A percentile compares a stretch with the other conserved stretches of the same genome.
Evolutionary conservation across 2,113 vertebrate genomes (phyloP).

Genomic region (Loxodonta africana): DNA sequence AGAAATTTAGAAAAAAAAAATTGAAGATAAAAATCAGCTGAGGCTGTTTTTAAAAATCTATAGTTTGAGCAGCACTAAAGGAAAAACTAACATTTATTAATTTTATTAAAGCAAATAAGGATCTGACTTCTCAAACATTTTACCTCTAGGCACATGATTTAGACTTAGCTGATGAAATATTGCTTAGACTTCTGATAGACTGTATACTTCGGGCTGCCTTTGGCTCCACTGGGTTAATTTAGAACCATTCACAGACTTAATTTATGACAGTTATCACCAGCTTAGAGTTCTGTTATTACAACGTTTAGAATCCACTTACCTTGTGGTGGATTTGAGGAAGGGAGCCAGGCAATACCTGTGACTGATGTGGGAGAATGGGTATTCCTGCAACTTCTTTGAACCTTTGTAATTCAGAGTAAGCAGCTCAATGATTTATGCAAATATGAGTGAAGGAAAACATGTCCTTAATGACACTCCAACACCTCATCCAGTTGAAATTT

Average conservation of each 20-base stretch:
- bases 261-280: neutral
- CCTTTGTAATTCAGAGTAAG: constrained; percentile 48
- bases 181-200: neutral
- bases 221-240: neutral
- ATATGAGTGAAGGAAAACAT: constrained; percentile 55
- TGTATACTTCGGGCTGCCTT: neutral
- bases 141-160: neutral
- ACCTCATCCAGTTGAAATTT: constrained; percentile 41
- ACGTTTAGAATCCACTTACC: neutral
- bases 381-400: constrained; percentile 6
- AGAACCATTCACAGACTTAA: neutral
- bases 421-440: constrained; percentile 39
- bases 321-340: neutral
- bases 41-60: neutral
- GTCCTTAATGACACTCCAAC: constrained; percentile 59
- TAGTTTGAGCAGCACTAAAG: neutral
- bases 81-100: neutral
- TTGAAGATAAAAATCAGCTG: neutral
- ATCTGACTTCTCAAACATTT: neutral
- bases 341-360: neutral
- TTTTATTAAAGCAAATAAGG: constrained; percentile 30
- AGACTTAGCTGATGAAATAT: neutral
- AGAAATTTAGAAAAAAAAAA: neutral
- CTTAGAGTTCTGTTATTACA: neutral
- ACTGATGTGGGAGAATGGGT: neutral